Evolutionary conservation across 2,797 vertebrate species (phyloP).

Genomic region (Macropus fuliginosus): DNA sequence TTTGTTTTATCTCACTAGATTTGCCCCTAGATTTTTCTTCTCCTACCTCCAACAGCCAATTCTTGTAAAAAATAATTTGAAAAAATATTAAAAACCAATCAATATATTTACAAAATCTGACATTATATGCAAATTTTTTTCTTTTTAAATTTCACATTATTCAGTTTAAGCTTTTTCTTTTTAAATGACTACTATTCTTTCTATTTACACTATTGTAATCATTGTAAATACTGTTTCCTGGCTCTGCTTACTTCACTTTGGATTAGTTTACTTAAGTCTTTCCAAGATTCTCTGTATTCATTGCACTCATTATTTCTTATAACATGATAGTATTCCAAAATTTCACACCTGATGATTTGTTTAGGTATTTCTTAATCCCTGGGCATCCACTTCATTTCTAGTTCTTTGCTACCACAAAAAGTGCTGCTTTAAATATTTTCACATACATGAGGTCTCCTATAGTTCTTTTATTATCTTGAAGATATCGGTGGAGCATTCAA

Average conservation of each 20-base stretch:
- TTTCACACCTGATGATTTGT: neutral
- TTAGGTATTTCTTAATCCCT: neutral
- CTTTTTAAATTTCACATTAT: neutral
- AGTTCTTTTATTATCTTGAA: neutral
- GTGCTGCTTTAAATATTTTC: neutral
- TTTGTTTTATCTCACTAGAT: neutral
- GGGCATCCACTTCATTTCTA: neutral
- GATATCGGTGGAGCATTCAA: neutral
- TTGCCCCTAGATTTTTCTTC: neutral
- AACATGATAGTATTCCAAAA: neutral
- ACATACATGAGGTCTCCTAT: neutral
- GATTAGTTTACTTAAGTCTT: neutral
- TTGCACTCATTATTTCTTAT: neutral
- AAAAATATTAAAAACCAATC: neutral
- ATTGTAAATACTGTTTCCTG: neutral
- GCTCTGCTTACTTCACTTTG: neutral
- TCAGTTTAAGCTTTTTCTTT: neutral
- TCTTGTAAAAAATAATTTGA: neutral
- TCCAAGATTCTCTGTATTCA: neutral
- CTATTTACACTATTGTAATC: neutral
- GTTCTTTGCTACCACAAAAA: neutral
- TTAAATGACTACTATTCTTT: neutral
- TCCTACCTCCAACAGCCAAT: neutral
- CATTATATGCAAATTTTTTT: neutral
- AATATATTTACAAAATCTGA: neutral